phyloP scores from a whole-genome alignment of 2,113 vertebrate genomes.

The Microtus pennsylvanicus region DNA sequence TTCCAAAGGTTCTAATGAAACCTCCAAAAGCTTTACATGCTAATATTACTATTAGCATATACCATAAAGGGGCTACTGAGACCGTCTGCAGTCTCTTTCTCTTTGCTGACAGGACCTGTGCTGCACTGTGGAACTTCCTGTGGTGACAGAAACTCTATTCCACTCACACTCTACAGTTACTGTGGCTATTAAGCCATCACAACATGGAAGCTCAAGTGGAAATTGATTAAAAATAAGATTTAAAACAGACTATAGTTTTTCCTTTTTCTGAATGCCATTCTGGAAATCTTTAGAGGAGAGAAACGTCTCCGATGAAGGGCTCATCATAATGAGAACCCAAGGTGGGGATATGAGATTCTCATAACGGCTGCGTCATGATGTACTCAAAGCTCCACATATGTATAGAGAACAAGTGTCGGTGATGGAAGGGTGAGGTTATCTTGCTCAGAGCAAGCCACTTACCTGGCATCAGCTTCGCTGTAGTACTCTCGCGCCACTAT shows the following conservation, averaged over 20 bases:
- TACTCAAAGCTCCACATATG: neutral
- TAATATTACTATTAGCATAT: neutral
- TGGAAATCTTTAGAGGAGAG: neutral
- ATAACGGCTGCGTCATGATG: neutral
- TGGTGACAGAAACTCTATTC: neutral
- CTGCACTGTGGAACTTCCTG: neutral
- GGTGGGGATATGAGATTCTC: neutral
- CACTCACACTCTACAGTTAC: neutral
- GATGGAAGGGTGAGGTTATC: neutral
- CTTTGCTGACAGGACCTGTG: neutral
- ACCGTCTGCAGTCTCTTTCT: neutral
- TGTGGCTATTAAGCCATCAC: neutral
- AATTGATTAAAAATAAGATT: neutral
- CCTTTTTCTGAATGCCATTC: neutral
- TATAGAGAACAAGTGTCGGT: neutral
- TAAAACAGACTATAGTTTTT: neutral
- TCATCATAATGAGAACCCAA: neutral
- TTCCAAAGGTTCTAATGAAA: neutral
- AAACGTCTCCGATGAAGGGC: neutral
- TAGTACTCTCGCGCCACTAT: constrained; percentile 93
- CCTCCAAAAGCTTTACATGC: neutral
- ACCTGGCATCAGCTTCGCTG: constrained; percentile 91
- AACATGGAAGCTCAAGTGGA: neutral
- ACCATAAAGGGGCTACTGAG: neutral
- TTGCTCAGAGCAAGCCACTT: constrained; percentile 66